phyloP scores from a whole-genome alignment of 2,888 invertebrate genomes.

The Lysandra coridon region DNA sequence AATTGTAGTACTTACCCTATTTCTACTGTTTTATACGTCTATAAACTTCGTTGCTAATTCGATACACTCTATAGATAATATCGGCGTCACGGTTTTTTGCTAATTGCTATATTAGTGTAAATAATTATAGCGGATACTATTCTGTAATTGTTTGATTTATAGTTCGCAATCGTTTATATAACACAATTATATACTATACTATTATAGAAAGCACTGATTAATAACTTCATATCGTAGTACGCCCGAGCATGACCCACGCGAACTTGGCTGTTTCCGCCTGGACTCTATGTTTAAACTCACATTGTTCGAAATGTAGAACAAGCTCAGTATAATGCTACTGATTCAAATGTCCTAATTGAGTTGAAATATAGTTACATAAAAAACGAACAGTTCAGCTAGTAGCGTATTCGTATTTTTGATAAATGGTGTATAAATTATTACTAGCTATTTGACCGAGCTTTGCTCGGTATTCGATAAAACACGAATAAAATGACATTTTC shows the following conservation, averaged over 20 bases:
- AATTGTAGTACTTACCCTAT: too few relatives aligned
- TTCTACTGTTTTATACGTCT: too few relatives aligned
- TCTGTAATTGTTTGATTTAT: slow-evolving; percentile 14
- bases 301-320: too few relatives aligned
- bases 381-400: too few relatives aligned
- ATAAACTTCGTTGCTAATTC: neutral
- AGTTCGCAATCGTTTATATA: slow-evolving; percentile 8
- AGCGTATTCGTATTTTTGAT: too few relatives aligned
- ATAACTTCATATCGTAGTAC: neutral
- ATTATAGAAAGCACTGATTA: slow-evolving; percentile 4
- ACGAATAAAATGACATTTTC: too few relatives aligned
- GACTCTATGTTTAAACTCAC: neutral
- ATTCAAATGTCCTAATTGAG: too few relatives aligned
- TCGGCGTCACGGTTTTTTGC: neutral
- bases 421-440: too few relatives aligned
- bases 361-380: too few relatives aligned
- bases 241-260: neutral
- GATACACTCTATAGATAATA: neutral
- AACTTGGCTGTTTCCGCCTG: neutral
- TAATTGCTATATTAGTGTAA: slow-evolving; percentile 1
- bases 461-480: too few relatives aligned
- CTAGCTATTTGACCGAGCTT: too few relatives aligned
- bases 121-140: neutral
- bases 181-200: neutral
- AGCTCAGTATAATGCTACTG: too few relatives aligned